Evolutionary conservation across 1,140 invertebrate species (phyloP), one percentile per base, ranked within the genome.

Genomic region (Fopius arisanus): DNA sequence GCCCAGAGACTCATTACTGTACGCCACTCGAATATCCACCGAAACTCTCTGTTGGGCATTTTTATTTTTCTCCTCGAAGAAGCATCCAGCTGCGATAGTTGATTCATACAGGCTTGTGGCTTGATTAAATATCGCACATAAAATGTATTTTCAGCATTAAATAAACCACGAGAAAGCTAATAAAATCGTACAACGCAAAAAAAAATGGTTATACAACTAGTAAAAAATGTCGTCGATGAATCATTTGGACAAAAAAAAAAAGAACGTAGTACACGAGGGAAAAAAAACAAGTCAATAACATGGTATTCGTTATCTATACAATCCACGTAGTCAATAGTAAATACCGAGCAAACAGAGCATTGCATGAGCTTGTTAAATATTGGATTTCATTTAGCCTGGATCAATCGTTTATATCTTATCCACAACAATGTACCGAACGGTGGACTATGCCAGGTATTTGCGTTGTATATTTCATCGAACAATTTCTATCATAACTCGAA

Each of bases 401-500:
- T 23, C 23, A 26, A 7, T 1, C 54, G 9, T 59, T n/a, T 5
- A 59, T 59, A 59, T 21, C 14, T 59, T 23, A 59, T 59, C 54
- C 21, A 59, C 21, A 59, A 59, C 3, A 54, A 54, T 59, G 26
- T 26, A 19, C 19, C 6, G 19, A 4, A 5, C 54, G 14, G 54
- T 28, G 3, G 16, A 59, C 23, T 28, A 59, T 48, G 14, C 23
- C 21, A 59, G 54, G 54, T 59, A 21, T 48, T 59, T 23, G 26
- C 6, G 54, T 59, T 26, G 23, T 59, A 59, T 59, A 59, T 59
- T 12, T n/a, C 29, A 51, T 59, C 26, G 29, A 21, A 59, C 65
- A 43, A 73, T 73, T 72, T 72, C 66, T 7, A 14, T 28, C 4
- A 37, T 67, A 41, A 67, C 43, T 67, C 66, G 37, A 41, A 19